Evolutionary conservation across 2,797 vertebrate species (phyloP).

Genomic region (Luscinia luscinia): DNA sequence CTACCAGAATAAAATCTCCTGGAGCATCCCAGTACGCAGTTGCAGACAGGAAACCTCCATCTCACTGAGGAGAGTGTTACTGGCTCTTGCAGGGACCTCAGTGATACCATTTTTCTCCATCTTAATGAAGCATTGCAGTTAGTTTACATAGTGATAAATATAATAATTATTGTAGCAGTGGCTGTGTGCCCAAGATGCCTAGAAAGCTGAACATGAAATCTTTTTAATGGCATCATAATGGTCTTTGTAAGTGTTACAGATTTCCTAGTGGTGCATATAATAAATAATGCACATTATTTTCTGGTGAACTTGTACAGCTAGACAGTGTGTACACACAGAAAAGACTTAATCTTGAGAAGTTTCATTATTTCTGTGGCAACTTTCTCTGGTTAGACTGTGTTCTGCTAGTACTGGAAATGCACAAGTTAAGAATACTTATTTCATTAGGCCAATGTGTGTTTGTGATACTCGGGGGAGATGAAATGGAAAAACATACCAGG

Average conservation of each 20-base stretch:
- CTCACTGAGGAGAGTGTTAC: neutral
- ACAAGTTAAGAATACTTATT: neutral
- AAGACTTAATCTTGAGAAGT: neutral
- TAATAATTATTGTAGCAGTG: constrained; percentile 71
- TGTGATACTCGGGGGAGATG: neutral
- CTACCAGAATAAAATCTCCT: neutral
- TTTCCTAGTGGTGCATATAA: constrained; percentile 56
- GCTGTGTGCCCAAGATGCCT: constrained; percentile 72
- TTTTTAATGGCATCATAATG: constrained; percentile 74
- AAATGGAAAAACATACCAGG: neutral
- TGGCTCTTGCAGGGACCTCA: constrained; percentile 17
- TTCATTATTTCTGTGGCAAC: neutral
- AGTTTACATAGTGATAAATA: constrained; percentile 77
- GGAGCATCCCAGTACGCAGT: neutral
- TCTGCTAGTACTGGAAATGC: neutral
- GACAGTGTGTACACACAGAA: neutral
- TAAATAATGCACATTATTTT: constrained; percentile 72
- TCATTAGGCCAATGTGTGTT: rapidly evolving
- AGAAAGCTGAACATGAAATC: constrained; percentile 67
- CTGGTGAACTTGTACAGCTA: constrained; percentile 19
- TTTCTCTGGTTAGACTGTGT: neutral
- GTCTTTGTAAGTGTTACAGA: constrained; percentile 70
- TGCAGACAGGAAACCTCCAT: neutral
- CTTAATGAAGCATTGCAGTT: constrained; percentile 77
- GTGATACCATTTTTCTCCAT: constrained; percentile 57